phyloP scores from a whole-genome alignment of 2,797 vertebrate species.

The Manis javanica region DNA sequence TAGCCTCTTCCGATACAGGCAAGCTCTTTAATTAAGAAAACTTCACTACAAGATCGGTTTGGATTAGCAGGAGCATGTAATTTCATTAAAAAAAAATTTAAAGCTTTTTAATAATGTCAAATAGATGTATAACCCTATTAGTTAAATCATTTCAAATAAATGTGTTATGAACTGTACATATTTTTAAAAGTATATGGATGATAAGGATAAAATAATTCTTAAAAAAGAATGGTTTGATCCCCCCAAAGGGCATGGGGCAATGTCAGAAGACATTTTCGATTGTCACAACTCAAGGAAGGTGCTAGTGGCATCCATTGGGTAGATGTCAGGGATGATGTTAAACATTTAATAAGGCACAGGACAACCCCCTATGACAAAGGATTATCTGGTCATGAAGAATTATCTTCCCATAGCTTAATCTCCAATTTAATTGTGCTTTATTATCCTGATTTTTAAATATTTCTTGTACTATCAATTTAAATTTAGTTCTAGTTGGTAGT shows the following conservation, averaged over 20 bases:
- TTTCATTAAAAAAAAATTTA: background rate
- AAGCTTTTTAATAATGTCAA: background rate
- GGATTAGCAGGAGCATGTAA: background rate
- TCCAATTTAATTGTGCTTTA: background rate
- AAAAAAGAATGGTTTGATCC: background rate
- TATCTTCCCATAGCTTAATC: background rate
- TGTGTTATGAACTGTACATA: background rate
- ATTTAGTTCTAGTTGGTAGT: background rate
- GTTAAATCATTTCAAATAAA: slow-evolving; percentile 18
- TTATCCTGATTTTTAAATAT: background rate
- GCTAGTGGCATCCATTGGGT: background rate
- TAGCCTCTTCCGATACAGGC: background rate
- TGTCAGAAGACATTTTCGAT: background rate
- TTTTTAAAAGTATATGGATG: background rate
- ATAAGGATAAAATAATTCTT: slow-evolving; percentile 1
- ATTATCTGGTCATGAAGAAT: background rate
- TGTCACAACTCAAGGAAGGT: background rate
- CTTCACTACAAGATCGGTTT: background rate
- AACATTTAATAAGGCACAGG: background rate
- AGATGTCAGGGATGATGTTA: background rate
- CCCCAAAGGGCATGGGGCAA: background rate
- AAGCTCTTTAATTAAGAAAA: background rate
- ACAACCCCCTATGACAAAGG: background rate
- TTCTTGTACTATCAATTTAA: background rate
- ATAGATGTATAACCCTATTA: background rate